Conservation (phyloP, 2,113 vertebrate species). For the Limanda limanda region DNA sequence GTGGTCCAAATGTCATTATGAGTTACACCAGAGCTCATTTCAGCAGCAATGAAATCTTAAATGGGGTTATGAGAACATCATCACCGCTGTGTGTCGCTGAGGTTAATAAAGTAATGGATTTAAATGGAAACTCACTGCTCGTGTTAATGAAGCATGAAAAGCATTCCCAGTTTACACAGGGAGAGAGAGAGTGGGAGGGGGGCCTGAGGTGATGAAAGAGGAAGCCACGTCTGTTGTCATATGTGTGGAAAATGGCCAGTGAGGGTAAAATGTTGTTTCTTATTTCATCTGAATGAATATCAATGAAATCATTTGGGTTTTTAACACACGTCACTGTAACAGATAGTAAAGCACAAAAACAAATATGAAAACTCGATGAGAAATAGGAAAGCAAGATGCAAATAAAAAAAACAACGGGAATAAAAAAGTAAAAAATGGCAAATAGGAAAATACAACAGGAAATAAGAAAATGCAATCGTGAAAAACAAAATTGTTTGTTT, state of each 20-base stretch:
- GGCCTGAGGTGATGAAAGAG: constrained; percentile 31
- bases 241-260: constrained; percentile 3
- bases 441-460: too few species aligned
- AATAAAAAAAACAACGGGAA: too few species aligned
- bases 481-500: too few species aligned
- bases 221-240: constrained; percentile 21
- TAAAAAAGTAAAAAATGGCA: too few species aligned
- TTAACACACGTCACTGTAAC: neutral
- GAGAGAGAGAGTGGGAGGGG: constrained; percentile 6
- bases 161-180: constrained; percentile 64
- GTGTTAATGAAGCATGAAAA: constrained; percentile 72
- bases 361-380: too few species aligned
- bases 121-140: constrained; percentile 63
- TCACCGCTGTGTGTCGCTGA: constrained; percentile 58
- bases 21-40: constrained; percentile 66
- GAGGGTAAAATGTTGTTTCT: too few species aligned
- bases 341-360: neutral
- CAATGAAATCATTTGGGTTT: constrained; percentile 2
- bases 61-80: constrained; percentile 70
- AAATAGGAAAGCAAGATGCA: too few species aligned
- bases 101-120: constrained; percentile 71
- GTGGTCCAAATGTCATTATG: constrained; percentile 56
- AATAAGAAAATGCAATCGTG: too few species aligned
- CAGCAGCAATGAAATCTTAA: constrained; percentile 64
- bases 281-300: neutral